Conservation (phyloP, 1,140 invertebrate species). For the Bombyx mandarina region DNA sequence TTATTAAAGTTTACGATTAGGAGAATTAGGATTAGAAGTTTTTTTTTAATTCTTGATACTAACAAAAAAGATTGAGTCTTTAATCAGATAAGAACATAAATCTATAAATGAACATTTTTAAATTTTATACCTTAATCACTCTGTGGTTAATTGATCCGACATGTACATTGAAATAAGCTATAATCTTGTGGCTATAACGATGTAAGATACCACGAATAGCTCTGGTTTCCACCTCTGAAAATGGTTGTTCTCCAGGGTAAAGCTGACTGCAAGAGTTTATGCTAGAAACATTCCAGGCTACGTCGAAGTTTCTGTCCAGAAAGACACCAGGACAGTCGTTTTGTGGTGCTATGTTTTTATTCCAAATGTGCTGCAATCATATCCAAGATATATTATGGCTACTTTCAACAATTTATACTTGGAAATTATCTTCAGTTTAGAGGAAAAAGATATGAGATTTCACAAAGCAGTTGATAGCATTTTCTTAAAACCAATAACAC, state of each 20-base stretch:
- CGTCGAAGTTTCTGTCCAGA: constrained; percentile 77
- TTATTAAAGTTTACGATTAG: neutral
- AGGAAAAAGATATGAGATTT: too few relatives aligned
- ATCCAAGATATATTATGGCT: too few relatives aligned
- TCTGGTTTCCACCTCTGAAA: constrained; percentile 82
- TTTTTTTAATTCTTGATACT: constrained; percentile 1
- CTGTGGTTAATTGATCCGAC: constrained; percentile 17
- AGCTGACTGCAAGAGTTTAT: constrained; percentile 77
- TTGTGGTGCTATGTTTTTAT: constrained; percentile 70
- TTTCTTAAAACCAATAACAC: too few relatives aligned
- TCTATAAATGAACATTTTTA: neutral
- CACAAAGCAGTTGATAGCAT: too few relatives aligned
- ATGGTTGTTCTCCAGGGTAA: constrained; percentile 78
- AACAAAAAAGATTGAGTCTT: neutral
- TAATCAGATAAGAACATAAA: too few relatives aligned
- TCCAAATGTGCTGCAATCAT: constrained; percentile 43
- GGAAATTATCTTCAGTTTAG: too few relatives aligned
- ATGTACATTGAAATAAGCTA: constrained; percentile 47
- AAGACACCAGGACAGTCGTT: constrained; percentile 73
- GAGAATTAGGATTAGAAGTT: too few relatives aligned
- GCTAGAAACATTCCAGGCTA: constrained; percentile 73
- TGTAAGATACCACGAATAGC: constrained; percentile 70
- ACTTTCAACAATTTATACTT: too few relatives aligned
- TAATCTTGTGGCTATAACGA: constrained; percentile 44
- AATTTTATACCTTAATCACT: constrained; percentile 31